Evolutionary conservation across 2,113 vertebrate species (phyloP).

Genomic region (Oryzias javanicus): DNA sequence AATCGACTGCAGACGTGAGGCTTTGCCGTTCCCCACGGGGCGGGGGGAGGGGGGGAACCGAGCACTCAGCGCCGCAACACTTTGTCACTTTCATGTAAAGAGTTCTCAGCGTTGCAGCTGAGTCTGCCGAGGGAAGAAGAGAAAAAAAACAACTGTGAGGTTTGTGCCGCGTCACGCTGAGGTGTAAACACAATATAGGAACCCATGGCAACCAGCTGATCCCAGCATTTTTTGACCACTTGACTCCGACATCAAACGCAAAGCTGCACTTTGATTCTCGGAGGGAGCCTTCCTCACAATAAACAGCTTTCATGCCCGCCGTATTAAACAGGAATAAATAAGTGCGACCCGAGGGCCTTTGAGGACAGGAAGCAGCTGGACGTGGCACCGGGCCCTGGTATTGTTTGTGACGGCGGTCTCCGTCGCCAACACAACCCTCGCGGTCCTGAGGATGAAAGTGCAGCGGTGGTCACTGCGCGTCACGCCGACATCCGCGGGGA

Average conservation of each 20-base stretch:
- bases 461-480: constrained; percentile 10
- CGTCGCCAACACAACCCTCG: constrained; percentile 39
- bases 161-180: constrained; percentile 11
- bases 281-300: constrained; percentile 42
- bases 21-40: constrained; percentile 62
- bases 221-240: constrained; percentile 20
- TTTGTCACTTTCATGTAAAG: constrained; percentile 23
- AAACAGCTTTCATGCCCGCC: constrained; percentile 62
- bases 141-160: constrained; percentile 2
- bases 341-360: constrained; percentile 45
- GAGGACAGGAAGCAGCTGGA: constrained; percentile 71
- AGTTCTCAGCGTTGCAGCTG: constrained; percentile 2
- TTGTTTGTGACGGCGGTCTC: constrained; percentile 61
- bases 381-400: constrained; percentile 62
- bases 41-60: constrained; percentile 49
- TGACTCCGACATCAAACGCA: constrained; percentile 41
- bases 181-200: constrained; percentile 30
- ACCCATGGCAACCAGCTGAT: constrained; percentile 35
- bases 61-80: constrained; percentile 34
- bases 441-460: constrained; percentile 5
- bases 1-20: constrained; percentile 71
- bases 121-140: background rate
- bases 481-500: background rate
- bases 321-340: constrained; percentile 63
- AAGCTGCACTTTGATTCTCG: constrained; percentile 47